Conservation (phyloP, 2,797 vertebrate species). For the Falco berigora region DNA sequence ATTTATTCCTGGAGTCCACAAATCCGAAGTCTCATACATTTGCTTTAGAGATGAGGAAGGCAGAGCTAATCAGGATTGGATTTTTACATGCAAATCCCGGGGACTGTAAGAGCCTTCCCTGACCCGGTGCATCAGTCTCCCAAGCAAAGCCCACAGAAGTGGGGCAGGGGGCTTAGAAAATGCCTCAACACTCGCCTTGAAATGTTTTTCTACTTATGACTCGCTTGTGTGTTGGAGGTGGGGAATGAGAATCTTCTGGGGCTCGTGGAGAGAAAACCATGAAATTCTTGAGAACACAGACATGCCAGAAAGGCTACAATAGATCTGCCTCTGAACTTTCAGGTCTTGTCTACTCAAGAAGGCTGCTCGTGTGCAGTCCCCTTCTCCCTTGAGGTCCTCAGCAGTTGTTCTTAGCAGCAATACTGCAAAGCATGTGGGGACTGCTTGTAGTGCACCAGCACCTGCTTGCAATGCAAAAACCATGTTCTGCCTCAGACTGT, state of each 20-base stretch:
- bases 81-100: background rate
- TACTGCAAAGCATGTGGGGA: background rate
- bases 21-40: background rate
- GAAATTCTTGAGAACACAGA: background rate
- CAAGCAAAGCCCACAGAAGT: background rate
- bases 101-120: background rate
- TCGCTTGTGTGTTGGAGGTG: background rate
- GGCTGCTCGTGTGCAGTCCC: background rate
- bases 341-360: background rate
- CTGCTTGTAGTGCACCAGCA: background rate
- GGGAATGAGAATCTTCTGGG: background rate
- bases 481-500: background rate
- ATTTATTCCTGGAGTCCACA: background rate
- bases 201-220: background rate
- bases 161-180: background rate
- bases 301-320: background rate
- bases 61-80: background rate
- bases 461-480: fast-evolving
- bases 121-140: background rate
- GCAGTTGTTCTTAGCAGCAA: background rate
- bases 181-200: background rate
- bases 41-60: background rate
- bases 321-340: background rate
- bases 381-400: background rate
- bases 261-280: background rate